Base-by-base conservation (phyloP, 30 jellyfish, hydroid and myxozoan species). In the Nemopilema nomurai region DNA sequence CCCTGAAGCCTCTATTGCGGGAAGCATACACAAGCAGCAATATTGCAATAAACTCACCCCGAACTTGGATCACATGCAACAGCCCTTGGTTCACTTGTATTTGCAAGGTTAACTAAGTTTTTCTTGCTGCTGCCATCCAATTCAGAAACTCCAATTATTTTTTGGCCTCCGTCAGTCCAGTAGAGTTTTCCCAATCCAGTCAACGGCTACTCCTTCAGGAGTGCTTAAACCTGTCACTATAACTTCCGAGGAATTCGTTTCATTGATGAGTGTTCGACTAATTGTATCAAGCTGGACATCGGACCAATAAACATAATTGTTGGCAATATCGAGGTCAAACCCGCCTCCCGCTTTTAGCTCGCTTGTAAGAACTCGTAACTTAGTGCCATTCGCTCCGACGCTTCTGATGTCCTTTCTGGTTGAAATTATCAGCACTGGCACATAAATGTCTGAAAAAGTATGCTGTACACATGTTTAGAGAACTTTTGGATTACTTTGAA, bases 171-270 rank as follows among this genome's bases (percentile, higher is more conserved):
- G 70, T 94, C 99, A 18, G 99, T 84, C 99, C 99, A 94, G 75
- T 94, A 94, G 49, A 94, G 50, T 63, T 94, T 94, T 71, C 93
- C 92, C 88, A 28, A 94, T 85, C 99, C 99, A 94, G 62, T 94
- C 99, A 4, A 94, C 89, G 0, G 99, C 86, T n/a, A 94, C 19
- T 23, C 97, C 97, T 57, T 94, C 97, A 4, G 96, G 91, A 28
- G 91, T 84, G 81, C 86, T 93, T 17, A 84, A 18, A 84, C 79
- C 41, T 53, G 74, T 49, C 19, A 94, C 28, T 25, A 94, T 9
- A 13, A 82, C 57, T 78, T 89, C 95, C 16, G 87, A 52, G 18
- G 79, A 21, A 16, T 80, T 28, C 0, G 52, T 49, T 4, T 26
- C 33, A 33, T 79, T 92, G 16, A 94, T 52, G 9, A 66, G 81